These are phyloP conservation scores for Athene noctua DNA, from an alignment of 2,113 vertebrate genomes.

Conservation along the genomic window DNA sequence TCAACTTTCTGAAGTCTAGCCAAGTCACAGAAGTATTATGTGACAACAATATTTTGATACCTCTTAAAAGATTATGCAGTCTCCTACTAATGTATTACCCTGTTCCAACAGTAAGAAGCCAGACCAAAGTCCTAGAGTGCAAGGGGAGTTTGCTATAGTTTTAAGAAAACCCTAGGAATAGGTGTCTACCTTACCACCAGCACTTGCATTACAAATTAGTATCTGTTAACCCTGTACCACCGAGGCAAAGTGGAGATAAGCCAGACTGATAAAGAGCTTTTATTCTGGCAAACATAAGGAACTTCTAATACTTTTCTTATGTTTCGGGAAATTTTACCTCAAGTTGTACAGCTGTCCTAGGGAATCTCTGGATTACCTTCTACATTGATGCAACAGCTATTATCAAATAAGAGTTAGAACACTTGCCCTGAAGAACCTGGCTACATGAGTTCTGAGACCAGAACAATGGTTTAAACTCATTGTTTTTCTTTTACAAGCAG, in stretches of 20 bases:
- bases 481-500: not conserved
- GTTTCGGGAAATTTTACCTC: not conserved
- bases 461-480: not conserved
- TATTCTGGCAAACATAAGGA: not conserved
- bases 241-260: not conserved
- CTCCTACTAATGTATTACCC: not conserved
- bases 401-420: not conserved
- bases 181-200: not conserved
- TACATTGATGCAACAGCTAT: not conserved
- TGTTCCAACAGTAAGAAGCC: not conserved
- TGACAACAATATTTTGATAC: not conserved
- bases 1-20: not conserved
- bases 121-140: not conserved
- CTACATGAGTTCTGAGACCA: not conserved
- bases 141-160: not conserved
- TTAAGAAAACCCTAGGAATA: not conserved
- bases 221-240: not conserved
- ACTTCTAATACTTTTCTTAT: not conserved
- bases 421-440: not conserved
- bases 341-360: not conserved
- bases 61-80: not conserved
- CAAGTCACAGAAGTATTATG: not conserved
- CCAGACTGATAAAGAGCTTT: not conserved
- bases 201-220: not conserved
- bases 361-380: not conserved